These are phyloP conservation scores for Antheraea mylitta DNA, from an alignment of 1,140 invertebrate species.

Conservation along the genomic window DNA sequence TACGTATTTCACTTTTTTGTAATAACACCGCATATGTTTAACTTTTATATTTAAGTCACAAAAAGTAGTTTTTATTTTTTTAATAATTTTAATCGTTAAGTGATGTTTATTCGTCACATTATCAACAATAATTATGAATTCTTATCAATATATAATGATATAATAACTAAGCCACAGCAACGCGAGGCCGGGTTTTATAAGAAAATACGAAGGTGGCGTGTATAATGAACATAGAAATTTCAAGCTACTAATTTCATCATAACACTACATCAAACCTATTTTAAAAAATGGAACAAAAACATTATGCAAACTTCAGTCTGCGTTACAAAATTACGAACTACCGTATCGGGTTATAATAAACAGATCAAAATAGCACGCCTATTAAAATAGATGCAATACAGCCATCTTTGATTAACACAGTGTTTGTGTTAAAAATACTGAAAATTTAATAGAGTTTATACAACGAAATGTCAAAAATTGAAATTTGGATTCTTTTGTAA, in stretches of 20 bases:
- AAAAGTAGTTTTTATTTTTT: too few species aligned
- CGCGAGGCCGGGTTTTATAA: too few species aligned
- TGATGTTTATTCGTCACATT: too few species aligned
- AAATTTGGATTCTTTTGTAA: not conserved
- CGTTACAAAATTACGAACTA: not conserved
- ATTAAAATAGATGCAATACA: constrained; percentile 3
- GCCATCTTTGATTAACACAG: not conserved
- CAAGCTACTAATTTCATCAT: not conserved
- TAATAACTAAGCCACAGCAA: too few species aligned
- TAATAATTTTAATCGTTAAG: too few species aligned
- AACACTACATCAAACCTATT: not conserved
- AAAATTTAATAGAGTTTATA: not conserved
- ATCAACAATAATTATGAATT: too few species aligned
- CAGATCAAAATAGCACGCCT: not conserved
- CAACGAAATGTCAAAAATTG: not conserved
- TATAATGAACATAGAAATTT: not conserved
- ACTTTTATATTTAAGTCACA: too few species aligned
- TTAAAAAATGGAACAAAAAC: not conserved
- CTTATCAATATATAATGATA: too few species aligned
- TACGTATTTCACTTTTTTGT: too few species aligned
- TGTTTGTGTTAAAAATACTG: not conserved
- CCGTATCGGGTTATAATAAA: constrained; percentile 4
- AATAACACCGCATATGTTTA: too few species aligned
- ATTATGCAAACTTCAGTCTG: not conserved
- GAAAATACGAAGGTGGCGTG: too few species aligned